Base-by-base conservation (phyloP, 2,113 vertebrate genomes). In the Ictalurus punctatus region DNA sequence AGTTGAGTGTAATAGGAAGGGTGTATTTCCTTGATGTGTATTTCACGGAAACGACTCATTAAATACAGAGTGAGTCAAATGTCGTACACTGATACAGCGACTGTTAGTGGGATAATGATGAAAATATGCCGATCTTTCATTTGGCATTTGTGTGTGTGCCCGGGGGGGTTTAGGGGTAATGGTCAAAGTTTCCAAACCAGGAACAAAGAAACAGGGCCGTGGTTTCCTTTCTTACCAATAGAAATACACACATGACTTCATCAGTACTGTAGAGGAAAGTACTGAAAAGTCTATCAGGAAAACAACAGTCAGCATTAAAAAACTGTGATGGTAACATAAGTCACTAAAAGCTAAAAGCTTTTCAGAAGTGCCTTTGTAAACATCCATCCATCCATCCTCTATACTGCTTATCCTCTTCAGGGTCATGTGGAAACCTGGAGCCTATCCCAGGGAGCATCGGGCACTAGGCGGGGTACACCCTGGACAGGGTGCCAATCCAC, bases 121-220 rank as follows among this genome's bases (percentile, higher is more conserved):
- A 58, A 67, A 84, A 84, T 67, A 67, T 67, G 83, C 9, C 0
- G 0, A 9, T 56, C 23, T 58, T 1, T 52, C 8, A 2, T 27
- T 54, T 0, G 0, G 25, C 14, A 13, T 30, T 48, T 80, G 40
- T 44, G 25, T 54, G 76, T 54, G 63, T 48, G 52, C 30, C 67
- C 56, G 40, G 40, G 40, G 3, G 40, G 40, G 40, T 44, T 44
- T 44, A 44, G 40, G 4, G 3, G 40, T 44, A 44, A 16, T 61
- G 16, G 67, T 91, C 92, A 90, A 34, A 83, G 63, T 93, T 91
- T 91, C 91, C 91, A 80, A 56, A 65, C 63, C 17, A 71, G 84
- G 76, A 90, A 90, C 87, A 90, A 90, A 91, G 88, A 82, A 86
- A 21, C 87, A 86, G 80, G 86, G 89, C 73, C 23, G 88, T 79